Evolutionary conservation across 1,140 invertebrate species (phyloP), one percentile per base, ranked within the genome.

Genomic region (Drosophila micromelanica): DNA sequence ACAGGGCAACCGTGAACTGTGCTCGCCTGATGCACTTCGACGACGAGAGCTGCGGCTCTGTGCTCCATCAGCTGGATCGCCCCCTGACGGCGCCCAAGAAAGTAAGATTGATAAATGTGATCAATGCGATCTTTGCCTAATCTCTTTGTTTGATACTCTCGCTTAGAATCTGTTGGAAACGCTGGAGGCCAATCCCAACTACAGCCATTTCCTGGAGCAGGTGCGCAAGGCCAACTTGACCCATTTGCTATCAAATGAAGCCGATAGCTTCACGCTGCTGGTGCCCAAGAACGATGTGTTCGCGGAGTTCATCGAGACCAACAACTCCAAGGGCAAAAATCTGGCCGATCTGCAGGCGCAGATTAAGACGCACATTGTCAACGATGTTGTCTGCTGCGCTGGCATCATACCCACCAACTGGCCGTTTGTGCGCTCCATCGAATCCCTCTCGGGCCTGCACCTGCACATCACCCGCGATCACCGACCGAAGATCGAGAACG

Each of bases 231-330:
- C 91, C 7, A 92, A 92, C 73, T 63, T 92, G 17, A 92, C 90
- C 13, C 72, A 79, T 13, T 35, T 91, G 35, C 59, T 92, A 32
- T 51, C 87, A 15, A 91, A 92, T 51, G 70, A 82, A 5, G 73
- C 76, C 1, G 76, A 76, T 3, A 86, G 77, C 20, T 85, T 92
- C 11, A 95, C 95, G 0, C 87, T 96, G 3, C 85, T 96, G 30
- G 94, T 94, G 11, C 95, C 95, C 3, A 94, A 94, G 8, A 94
- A 96, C 78, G 94, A 95, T 75, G 94, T 94, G 35, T 95, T 96
- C 73, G 92, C 92, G 7, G 92, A 92, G 74, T 71, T 93, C 11
- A 65, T 20, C 46, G 90, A 91, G n/a, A 91, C 92, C 23, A 78
- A 76, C 13, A 81, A 91, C n/a, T 59, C 52, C 0, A 80, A 69